Evolutionary conservation across 2,113 vertebrate genomes (phyloP), one percentile per base, ranked within the genome.

Genomic region (Tauraco erythrolophus): DNA sequence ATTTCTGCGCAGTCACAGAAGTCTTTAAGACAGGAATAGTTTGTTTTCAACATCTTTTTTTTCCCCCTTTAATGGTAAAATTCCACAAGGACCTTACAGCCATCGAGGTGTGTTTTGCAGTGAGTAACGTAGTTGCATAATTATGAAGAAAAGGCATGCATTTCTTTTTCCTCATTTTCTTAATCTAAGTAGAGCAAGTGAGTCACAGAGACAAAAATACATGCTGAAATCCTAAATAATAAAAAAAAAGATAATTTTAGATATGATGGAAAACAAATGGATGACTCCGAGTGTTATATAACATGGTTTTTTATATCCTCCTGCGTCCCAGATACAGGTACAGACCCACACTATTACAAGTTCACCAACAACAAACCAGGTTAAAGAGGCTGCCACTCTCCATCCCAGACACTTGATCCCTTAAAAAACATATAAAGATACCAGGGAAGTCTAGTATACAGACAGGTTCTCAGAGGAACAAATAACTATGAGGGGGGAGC

Each of bases 131-230:
- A 0, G 0, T 83, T 95, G 31, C 60, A 62, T 64, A 84, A 81
- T 41, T 75, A 30, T 48, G 65, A 93, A 71, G 6, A 90, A 93
- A 88, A 72, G 1, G 9, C 11, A 2, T 76, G 31, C 30, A 48
- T 48, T 64, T 72, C 51, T 86, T 91, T 76, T 88, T 62, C 66
- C 45, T 90, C 31, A 23, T 92, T 94, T 86, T 70, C 64, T 91
- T 74, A 61, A 83, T 70, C 25, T 58, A 75, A 92, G 58, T 21
- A 80, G 41, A 88, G 22, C 48, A 79, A 94, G 19, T 92, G 96
- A 96, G 69, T 96, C 94, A 96, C 51, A 74, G 56, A 86, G 86
- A 66, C 25, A 81, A 81, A 60, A 89, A 84, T 84, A 66, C 9
- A 39, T 24, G 21, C 16, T 77, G 87, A 89, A 62, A 80, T 35